Evolutionary conservation across 1,140 invertebrate species (phyloP).

Genomic region (Oscheius sp.): DNA sequence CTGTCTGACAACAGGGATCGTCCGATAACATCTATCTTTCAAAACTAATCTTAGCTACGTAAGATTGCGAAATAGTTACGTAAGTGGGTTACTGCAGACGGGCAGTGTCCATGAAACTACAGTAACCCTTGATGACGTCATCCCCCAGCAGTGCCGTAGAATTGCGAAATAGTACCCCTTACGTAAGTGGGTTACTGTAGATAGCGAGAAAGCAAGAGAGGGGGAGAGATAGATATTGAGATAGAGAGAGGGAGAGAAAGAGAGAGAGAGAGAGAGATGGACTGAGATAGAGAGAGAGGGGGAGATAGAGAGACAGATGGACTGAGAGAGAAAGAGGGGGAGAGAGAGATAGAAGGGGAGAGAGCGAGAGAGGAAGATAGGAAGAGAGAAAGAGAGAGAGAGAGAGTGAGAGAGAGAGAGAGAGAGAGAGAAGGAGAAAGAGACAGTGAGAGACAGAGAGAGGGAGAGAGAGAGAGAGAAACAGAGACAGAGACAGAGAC

Average conservation of each 20-base stretch:
- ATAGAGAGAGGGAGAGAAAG: not conserved
- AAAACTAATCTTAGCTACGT: too few relatives aligned
- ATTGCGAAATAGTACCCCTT: too few relatives aligned
- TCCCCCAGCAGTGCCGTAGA: too few relatives aligned
- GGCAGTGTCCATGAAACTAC: too few relatives aligned
- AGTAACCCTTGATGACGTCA: too few relatives aligned
- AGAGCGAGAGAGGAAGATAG: not conserved
- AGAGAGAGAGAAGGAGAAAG: not conserved
- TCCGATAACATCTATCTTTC: too few relatives aligned
- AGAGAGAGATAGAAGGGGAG: not conserved
- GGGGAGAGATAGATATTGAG: not conserved
- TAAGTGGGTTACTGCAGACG: too few relatives aligned
- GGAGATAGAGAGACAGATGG: not conserved
- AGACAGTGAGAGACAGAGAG: not conserved
- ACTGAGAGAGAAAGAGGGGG: not conserved
- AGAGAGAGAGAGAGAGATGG: not conserved
- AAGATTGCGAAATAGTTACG: too few relatives aligned
- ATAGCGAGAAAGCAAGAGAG: not conserved
- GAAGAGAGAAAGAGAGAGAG: not conserved
- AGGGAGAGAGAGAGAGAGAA: not conserved
- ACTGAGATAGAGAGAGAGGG: not conserved
- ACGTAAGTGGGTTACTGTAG: too few relatives aligned
- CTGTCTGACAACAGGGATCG: too few relatives aligned
- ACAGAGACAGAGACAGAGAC: not conserved
- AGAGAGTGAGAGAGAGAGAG: not conserved